Evolutionary conservation across 2,888 invertebrate genomes (phyloP).

Genomic region (Meteorus cinctellus): DNA sequence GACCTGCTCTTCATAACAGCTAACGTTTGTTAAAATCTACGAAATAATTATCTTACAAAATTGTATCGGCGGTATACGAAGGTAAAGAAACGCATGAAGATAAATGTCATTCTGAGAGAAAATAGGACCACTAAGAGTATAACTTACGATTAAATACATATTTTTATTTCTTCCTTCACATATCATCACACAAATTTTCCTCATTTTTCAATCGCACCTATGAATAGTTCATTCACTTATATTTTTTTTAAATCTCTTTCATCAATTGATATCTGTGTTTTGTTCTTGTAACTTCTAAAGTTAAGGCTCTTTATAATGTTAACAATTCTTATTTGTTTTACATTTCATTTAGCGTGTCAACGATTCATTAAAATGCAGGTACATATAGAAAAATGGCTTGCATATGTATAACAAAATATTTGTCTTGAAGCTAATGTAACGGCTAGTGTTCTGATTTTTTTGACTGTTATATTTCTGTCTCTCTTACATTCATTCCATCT

Average conservation of each 20-base stretch:
- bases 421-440: slow-evolving; percentile 51
- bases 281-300: slow-evolving; percentile 50
- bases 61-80: slow-evolving; percentile 27
- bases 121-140: slow-evolving; percentile 10
- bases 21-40: slow-evolving; percentile 35
- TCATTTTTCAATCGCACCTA: slow-evolving; percentile 18
- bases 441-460: slow-evolving; percentile 45
- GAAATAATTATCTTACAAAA: slow-evolving; percentile 40
- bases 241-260: slow-evolving; percentile 10
- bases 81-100: slow-evolving; percentile 44
- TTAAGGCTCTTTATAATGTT: slow-evolving; percentile 53
- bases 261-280: slow-evolving; percentile 30
- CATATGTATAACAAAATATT: slow-evolving; percentile 55
- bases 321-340: slow-evolving; percentile 48
- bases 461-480: neutral
- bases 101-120: slow-evolving; percentile 42
- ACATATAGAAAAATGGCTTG: slow-evolving; percentile 57
- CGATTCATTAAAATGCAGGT: slow-evolving; percentile 55
- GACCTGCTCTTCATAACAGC: neutral
- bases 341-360: slow-evolving; percentile 50
- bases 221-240: slow-evolving; percentile 24
- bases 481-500: neutral
- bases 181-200: slow-evolving; percentile 23
- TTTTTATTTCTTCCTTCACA: slow-evolving; percentile 19
- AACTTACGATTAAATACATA: slow-evolving; percentile 43